Conservation (phyloP, 2,797 vertebrate species). For the Diplodus puntazzo region DNA sequence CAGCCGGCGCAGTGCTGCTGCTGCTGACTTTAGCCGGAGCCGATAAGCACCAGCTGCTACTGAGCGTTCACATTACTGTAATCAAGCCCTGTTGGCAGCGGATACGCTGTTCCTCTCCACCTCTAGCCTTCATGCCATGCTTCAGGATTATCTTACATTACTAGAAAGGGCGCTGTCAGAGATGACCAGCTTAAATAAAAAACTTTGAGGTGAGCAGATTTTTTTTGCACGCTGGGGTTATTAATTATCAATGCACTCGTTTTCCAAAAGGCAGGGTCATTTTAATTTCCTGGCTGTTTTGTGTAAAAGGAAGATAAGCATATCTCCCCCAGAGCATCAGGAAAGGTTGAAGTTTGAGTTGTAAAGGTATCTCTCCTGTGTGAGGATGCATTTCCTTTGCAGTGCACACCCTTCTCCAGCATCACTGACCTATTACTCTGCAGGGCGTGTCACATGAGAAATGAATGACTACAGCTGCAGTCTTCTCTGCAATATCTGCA, state of each 20-base stretch:
- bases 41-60: slow-evolving; percentile 74
- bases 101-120: slow-evolving; percentile 48
- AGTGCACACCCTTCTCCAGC: slow-evolving; percentile 40
- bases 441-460: slow-evolving; percentile 67
- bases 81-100: slow-evolving; percentile 70
- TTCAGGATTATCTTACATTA: slow-evolving; percentile 64
- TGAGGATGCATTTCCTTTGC: slow-evolving; percentile 10
- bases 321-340: not conserved
- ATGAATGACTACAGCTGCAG: slow-evolving; percentile 42
- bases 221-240: slow-evolving; percentile 11
- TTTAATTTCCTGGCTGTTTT: not conserved
- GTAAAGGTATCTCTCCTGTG: not conserved
- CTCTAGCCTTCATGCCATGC: slow-evolving; percentile 30
- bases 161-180: slow-evolving; percentile 54
- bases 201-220: slow-evolving; percentile 19
- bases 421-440: slow-evolving; percentile 50
- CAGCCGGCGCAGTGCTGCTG: slow-evolving; percentile 50
- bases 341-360: not conserved
- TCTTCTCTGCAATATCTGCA: not conserved
- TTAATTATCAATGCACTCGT: slow-evolving; percentile 3
- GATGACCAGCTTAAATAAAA: slow-evolving; percentile 46
- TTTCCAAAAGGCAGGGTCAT: not conserved
- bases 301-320: too few relatives aligned
- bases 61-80: slow-evolving; percentile 78
- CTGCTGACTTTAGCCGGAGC: slow-evolving; percentile 64